Evolutionary conservation across 2,888 invertebrate genomes (phyloP), one percentile per base, ranked within the genome.

Genomic region (Andrena flavipes): DNA sequence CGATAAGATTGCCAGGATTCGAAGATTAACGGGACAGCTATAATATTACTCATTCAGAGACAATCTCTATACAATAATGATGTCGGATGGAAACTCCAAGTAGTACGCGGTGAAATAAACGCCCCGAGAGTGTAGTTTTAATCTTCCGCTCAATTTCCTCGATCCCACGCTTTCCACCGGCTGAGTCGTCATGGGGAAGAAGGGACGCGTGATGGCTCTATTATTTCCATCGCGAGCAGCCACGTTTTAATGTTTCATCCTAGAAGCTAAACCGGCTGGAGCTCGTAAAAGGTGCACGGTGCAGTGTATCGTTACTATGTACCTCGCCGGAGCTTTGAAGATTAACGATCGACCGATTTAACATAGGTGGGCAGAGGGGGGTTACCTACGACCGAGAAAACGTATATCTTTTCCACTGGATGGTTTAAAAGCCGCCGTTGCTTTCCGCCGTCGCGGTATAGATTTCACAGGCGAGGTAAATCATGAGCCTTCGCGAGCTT

Each of bases 281-380:
- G 64, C 48, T 59, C 60, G 64, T 54, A 20, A 64, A 79, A 54
- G 51, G 65, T 23, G 60, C 10, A 51, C 68, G 65, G 54, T 13
- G 42, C 26, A 26, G 60, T 63, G 60, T 63, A 69, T 78, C 68
- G 72, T 60, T 60, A 68, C 82, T 33, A 75, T 42, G 63, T 67
- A 60, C 67, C 60, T 56, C 60, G 72, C 33, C 42, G 42, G 29
- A 68, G 71, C 60, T 79, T 84, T 82, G 80, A 75, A 82, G 77
- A 87, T 84, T 80, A 86, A 86, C 87, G 81, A 77, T 77, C 87
- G 79, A 63, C 60, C 76, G 63, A 74, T 84, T 87, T 72, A 81
- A 84, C 84, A 70, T 71, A 56, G 64, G 73, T 75, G 56, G 42
- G 42, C 4, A 42, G 42, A 3, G 4, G 42, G 4, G 42, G 13